These are phyloP conservation scores for Papilio protenor DNA, from an alignment of 2,888 invertebrate species.

Conservation along the genomic window DNA sequence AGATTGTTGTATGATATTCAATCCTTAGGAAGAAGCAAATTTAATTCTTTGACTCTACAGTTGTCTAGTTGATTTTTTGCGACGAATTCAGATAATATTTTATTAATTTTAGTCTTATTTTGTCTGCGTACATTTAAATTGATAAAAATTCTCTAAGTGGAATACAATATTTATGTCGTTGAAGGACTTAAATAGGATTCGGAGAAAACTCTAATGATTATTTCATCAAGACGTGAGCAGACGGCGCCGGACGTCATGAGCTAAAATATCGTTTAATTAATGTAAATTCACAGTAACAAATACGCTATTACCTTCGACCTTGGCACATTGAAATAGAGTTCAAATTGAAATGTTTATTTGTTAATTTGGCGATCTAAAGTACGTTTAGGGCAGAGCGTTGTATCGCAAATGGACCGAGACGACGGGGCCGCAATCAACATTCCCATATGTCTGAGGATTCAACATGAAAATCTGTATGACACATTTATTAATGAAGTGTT, in stretches of 20 bases:
- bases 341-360: conserved; percentile 48
- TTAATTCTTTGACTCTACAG: not conserved
- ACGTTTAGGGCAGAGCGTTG: conserved; percentile 61
- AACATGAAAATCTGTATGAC: conserved; percentile 29
- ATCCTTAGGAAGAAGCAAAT: not conserved
- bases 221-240: conserved; percentile 74
- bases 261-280: conserved; percentile 79
- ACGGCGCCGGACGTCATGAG: conserved; percentile 72
- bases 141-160: not conserved
- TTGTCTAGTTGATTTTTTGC: not conserved
- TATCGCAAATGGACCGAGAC: conserved; percentile 70
- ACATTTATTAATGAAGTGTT: conserved; percentile 24
- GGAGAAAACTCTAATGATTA: conserved; percentile 64
- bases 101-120: not conserved
- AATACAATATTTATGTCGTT: conserved; percentile 24
- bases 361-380: conserved; percentile 49
- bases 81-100: not conserved
- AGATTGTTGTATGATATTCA: no score
- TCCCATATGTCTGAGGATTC: conserved; percentile 59
- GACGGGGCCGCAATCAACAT: conserved; percentile 73
- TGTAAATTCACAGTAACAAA: conserved; percentile 57
- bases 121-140: not conserved
- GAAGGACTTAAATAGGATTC: conserved; percentile 63
- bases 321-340: conserved; percentile 52
- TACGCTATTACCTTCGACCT: conserved; percentile 48